Evolutionary conservation across 1,140 invertebrate species (phyloP).

Genomic region (Apis laboriosa): DNA sequence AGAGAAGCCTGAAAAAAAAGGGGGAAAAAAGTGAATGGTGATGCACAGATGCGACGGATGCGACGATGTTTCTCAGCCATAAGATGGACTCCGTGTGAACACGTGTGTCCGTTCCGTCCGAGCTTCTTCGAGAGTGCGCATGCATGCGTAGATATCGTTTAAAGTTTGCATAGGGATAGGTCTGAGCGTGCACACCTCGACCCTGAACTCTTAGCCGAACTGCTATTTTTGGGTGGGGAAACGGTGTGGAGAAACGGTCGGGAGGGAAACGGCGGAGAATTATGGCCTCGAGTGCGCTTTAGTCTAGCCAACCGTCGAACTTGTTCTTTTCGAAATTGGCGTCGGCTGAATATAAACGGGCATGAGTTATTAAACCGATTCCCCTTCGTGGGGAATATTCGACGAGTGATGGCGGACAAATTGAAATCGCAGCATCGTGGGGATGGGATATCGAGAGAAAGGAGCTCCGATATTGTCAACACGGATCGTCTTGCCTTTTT

Average conservation of each 20-base stretch:
- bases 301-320: not conserved
- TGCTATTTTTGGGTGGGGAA: conserved; percentile 57
- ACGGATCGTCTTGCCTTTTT: not conserved
- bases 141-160: not conserved
- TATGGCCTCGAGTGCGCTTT: not conserved
- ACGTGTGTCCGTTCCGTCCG: not conserved
- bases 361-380: not conserved
- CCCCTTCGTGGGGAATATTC: not conserved
- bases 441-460: not conserved
- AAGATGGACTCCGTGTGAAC: conserved; percentile 37
- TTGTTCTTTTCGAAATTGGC: not conserved
- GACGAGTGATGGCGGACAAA: not conserved
- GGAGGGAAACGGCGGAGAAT: not conserved
- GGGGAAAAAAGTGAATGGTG: conserved; percentile 68
- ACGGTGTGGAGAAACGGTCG: conserved; percentile 1
- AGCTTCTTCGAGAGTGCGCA: conserved; percentile 4
- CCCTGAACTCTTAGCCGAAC: conserved; percentile 54
- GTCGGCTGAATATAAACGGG: not conserved
- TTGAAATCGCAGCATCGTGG: conserved; percentile 7
- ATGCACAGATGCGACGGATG: conserved; percentile 79
- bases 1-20: not conserved
- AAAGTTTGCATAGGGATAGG: conserved; percentile 53
- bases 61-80: conserved; percentile 58
- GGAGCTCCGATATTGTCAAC: not conserved
- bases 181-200: conserved; percentile 49